Evolutionary conservation across 2,797 vertebrate genomes (phyloP).

Genomic region (Decapterus maruadsi): DNA sequence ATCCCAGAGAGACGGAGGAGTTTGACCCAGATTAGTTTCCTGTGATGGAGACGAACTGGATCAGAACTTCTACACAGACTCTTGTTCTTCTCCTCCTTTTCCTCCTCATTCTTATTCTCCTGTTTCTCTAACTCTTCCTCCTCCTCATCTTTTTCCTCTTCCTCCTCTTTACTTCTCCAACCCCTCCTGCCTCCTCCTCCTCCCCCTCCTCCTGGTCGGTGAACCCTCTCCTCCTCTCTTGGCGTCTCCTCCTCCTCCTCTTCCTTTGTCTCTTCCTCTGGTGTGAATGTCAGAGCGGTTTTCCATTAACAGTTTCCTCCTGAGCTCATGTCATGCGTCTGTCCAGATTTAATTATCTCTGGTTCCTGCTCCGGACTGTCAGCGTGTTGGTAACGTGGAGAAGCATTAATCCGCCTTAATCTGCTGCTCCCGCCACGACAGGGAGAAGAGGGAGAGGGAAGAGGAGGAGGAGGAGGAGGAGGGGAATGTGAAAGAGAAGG

Average conservation of each 20-base stretch:
- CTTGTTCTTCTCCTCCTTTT: background rate
- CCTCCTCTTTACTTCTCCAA: too few relatives aligned
- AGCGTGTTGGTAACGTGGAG: constrained; percentile 27
- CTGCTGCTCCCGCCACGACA: constrained; percentile 15
- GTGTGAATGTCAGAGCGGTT: constrained; percentile 51
- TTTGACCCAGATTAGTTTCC: constrained; percentile 59
- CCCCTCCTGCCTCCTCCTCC: too few relatives aligned
- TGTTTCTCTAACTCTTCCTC: too few relatives aligned
- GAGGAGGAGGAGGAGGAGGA: too few relatives aligned
- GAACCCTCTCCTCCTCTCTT: too few relatives aligned
- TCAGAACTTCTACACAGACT: constrained; percentile 29
- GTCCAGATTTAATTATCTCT: constrained; percentile 64
- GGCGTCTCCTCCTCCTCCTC: too few relatives aligned
- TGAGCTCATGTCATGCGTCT: constrained; percentile 54
- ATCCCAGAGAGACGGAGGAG: constrained; percentile 25
- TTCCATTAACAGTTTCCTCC: constrained; percentile 32
- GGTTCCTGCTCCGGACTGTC: constrained; percentile 30
- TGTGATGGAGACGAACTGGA: constrained; percentile 23
- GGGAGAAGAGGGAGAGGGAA: too few relatives aligned
- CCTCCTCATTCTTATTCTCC: too few relatives aligned
- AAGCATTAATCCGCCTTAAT: constrained; percentile 56
- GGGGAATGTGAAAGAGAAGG: too few relatives aligned
- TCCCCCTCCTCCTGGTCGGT: too few relatives aligned
- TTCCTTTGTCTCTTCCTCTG: background rate
- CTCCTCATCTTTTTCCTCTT: too few relatives aligned